A percentile compares a stretch with the other conserved stretches of the same genome.
Evolutionary conservation across 2,888 invertebrate genomes (phyloP).

Genomic region (Eupeodes latifasciatus): DNA sequence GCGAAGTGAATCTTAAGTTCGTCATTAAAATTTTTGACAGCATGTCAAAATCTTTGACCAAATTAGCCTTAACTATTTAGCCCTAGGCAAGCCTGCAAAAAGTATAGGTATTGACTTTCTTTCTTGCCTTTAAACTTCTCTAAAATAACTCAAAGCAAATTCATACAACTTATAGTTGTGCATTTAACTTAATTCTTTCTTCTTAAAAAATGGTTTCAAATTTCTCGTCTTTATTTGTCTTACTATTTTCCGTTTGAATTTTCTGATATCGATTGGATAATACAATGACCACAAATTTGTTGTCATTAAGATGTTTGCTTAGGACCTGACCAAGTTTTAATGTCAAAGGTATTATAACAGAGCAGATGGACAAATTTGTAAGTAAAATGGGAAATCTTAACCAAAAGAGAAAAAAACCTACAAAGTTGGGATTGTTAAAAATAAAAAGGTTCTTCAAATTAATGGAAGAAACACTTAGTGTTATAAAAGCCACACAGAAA

Average conservation of each 20-base stretch:
- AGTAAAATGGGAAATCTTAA: neutral
- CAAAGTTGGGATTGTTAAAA: neutral
- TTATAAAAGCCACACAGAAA: too few relatives aligned
- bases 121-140: too few relatives aligned
- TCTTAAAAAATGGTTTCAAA: neutral
- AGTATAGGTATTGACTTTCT: too few relatives aligned
- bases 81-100: too few relatives aligned
- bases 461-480: too few relatives aligned
- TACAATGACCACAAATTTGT: constrained; percentile 8
- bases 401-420: neutral
- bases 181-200: neutral
- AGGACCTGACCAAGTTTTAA: neutral
- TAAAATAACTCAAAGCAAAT: too few relatives aligned
- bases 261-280: neutral
- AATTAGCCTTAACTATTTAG: too few relatives aligned
- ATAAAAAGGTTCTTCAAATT: neutral
- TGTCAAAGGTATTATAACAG: too few relatives aligned
- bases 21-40: too few relatives aligned
- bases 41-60: too few relatives aligned
- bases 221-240: neutral
- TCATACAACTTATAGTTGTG: neutral
- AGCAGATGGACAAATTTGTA: neutral
- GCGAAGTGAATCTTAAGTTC: too few relatives aligned
- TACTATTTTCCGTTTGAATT: neutral
- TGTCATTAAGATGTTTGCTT: constrained; percentile 13